Conservation (phyloP, 92 coral and sea anemone species). For the Porites cylindrica region DNA sequence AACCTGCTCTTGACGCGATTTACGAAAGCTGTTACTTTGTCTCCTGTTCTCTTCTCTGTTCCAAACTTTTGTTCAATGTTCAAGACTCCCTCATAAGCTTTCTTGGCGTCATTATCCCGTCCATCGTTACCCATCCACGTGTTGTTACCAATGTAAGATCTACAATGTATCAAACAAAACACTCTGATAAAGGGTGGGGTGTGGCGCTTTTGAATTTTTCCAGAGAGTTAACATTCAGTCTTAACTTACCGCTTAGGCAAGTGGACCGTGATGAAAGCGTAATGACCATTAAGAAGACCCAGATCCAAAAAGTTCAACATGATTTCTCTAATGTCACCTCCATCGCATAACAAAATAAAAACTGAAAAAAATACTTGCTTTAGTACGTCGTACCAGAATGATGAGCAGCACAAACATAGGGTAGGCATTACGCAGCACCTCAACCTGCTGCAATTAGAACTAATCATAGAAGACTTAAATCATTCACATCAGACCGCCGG, state of each 20-base stretch:
- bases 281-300: slow-evolving; percentile 83
- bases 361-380: slow-evolving; percentile 41
- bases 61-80: slow-evolving; percentile 90
- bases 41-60: slow-evolving; percentile 73
- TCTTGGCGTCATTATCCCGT: slow-evolving; percentile 79
- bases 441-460: too few relatives aligned
- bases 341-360: slow-evolving; percentile 82
- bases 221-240: too few relatives aligned
- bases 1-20: slow-evolving; percentile 75
- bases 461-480: too few relatives aligned
- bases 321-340: slow-evolving; percentile 86
- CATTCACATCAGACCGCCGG: too few relatives aligned
- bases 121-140: slow-evolving; percentile 44
- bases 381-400: too few relatives aligned
- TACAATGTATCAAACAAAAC: not conserved
- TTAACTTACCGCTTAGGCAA: slow-evolving; percentile 78
- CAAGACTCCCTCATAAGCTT: slow-evolving; percentile 81
- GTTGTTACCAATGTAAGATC: slow-evolving; percentile 3
- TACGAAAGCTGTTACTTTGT: slow-evolving; percentile 73
- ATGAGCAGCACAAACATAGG: too few relatives aligned
- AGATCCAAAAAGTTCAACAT: slow-evolving; percentile 85
- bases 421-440: too few relatives aligned
- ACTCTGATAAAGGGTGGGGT: too few relatives aligned
- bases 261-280: slow-evolving; percentile 87
- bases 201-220: too few relatives aligned